Evolutionary conservation across 2,888 invertebrate genomes (phyloP).

Genomic region (Incurvaria masculella): DNA sequence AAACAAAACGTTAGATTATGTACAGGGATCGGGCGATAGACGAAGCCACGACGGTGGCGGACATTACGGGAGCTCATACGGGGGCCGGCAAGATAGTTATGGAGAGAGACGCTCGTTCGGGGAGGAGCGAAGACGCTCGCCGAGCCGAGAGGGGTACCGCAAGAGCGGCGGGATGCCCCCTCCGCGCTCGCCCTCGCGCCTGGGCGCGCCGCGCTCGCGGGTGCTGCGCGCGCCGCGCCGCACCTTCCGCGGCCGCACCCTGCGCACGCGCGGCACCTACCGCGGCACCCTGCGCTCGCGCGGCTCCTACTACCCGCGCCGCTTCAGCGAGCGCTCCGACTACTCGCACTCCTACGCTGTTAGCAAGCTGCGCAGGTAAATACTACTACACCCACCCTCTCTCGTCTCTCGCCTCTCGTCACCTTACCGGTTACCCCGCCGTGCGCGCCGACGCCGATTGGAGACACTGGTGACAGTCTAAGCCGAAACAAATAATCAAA

Average conservation of each 20-base stretch:
- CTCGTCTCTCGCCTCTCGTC: too few relatives aligned
- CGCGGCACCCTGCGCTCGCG: slow-evolving; percentile 56
- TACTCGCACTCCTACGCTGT: slow-evolving; percentile 45
- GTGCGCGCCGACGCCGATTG: too few relatives aligned
- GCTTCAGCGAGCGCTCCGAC: slow-evolving; percentile 38
- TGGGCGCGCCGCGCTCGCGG: slow-evolving; percentile 39
- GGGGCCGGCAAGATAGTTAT: slow-evolving; percentile 57
- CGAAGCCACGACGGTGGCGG: slow-evolving; percentile 56
- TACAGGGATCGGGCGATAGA: slow-evolving; percentile 56
- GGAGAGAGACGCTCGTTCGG: slow-evolving; percentile 50
- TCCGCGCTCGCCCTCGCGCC: slow-evolving; percentile 33
- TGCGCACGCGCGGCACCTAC: slow-evolving; percentile 53
- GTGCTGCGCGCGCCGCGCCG: slow-evolving; percentile 46
- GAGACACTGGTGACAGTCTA: too few relatives aligned
- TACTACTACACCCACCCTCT: too few relatives aligned
- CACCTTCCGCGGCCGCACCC: slow-evolving; percentile 49
- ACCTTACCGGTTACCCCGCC: too few relatives aligned
- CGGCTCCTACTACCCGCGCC: slow-evolving; percentile 38
- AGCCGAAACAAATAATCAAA: too few relatives aligned
- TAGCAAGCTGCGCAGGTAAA: slow-evolving; percentile 52
- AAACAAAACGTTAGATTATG: slow-evolving; percentile 32
- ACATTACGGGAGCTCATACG: slow-evolving; percentile 53
- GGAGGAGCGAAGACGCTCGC: slow-evolving; percentile 55
- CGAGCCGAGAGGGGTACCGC: slow-evolving; percentile 45
- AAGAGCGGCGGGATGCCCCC: slow-evolving; percentile 51